phyloP scores from a whole-genome alignment of 2,888 invertebrate species.

The Perizoma flavofasciatum region DNA sequence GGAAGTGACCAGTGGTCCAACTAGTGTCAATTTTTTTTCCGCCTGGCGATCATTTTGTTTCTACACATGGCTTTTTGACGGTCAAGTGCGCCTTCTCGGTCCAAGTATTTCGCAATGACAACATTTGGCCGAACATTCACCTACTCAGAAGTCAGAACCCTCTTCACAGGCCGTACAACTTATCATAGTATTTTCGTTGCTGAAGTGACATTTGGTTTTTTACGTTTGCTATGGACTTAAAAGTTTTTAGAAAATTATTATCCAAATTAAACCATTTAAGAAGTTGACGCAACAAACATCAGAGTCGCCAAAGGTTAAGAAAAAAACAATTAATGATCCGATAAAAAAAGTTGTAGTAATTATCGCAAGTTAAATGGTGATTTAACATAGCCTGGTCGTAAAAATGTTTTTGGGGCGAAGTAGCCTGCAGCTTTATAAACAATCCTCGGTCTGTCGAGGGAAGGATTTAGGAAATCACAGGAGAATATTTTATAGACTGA shows the following conservation, averaged over 20 bases:
- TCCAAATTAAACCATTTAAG: slow-evolving; percentile 2
- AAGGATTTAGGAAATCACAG: slow-evolving; percentile 44
- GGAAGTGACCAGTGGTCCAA: slow-evolving; percentile 33
- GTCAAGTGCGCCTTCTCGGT: slow-evolving; percentile 34
- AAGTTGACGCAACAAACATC: slow-evolving; percentile 7
- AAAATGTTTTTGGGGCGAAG: slow-evolving; percentile 56
- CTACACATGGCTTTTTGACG: slow-evolving; percentile 25
- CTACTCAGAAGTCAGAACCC: not conserved
- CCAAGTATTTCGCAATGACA: slow-evolving; percentile 15
- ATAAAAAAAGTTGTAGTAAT: slow-evolving; percentile 48
- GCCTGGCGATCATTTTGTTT: slow-evolving; percentile 18
- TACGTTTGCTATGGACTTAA: too few species aligned
- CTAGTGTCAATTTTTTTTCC: slow-evolving; percentile 30
- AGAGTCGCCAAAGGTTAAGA: slow-evolving; percentile 21
- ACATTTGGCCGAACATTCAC: slow-evolving; percentile 20
- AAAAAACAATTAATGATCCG: slow-evolving; percentile 47
- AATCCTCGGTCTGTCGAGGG: slow-evolving; percentile 52
- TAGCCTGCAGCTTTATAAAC: slow-evolving; percentile 49
- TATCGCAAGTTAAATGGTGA: slow-evolving; percentile 46
- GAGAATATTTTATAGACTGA: slow-evolving; percentile 22
- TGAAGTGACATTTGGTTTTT: not conserved
- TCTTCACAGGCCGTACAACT: not conserved
- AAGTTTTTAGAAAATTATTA: not conserved
- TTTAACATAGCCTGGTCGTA: slow-evolving; percentile 46
- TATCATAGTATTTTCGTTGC: not conserved